phyloP scores from a whole-genome alignment of 1,140 invertebrate genomes.

The Rhyacophila brunnea region DNA sequence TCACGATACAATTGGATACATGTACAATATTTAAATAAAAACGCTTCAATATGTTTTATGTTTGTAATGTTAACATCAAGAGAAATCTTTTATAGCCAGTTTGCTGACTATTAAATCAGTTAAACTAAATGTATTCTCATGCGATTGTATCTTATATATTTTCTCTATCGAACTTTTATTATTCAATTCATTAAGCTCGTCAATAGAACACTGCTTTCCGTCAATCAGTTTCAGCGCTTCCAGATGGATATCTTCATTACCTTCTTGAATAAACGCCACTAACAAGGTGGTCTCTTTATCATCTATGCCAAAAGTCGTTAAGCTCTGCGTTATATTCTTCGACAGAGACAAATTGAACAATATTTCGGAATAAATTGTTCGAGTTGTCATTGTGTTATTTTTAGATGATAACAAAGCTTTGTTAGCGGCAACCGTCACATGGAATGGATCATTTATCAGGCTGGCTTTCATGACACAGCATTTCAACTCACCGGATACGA shows the following conservation, averaged over 20 bases:
- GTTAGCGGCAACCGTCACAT: conserved; percentile 66
- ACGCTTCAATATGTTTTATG: too few species aligned
- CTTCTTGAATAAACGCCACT: conserved; percentile 54
- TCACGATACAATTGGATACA: too few species aligned
- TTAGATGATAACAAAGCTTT: conserved; percentile 60
- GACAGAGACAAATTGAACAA: conserved; percentile 67
- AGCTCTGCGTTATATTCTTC: conserved; percentile 66
- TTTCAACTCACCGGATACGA: conserved; percentile 54
- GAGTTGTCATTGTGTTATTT: conserved; percentile 57
- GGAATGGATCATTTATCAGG: conserved; percentile 64
- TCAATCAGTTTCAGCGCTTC: conserved; percentile 48
- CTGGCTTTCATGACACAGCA: conserved; percentile 64
- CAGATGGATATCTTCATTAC: conserved; percentile 42
- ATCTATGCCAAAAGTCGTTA: conserved; percentile 63
- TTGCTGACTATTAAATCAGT: conserved; percentile 59
- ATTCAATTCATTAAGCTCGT: conserved; percentile 45
- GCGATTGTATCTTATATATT: conserved; percentile 55
- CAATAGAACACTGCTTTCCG: conserved; percentile 51
- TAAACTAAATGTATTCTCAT: conserved; percentile 33
- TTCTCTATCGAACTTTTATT: conserved; percentile 54
- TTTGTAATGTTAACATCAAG: conserved; percentile 9
- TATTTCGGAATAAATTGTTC: conserved; percentile 64
- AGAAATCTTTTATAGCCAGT: conserved; percentile 57
- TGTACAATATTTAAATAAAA: too few species aligned
- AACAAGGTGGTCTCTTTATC: conserved; percentile 57